Evolutionary conservation across 2,888 invertebrate genomes (phyloP).

Genomic region (Cheilosia variabilis): DNA sequence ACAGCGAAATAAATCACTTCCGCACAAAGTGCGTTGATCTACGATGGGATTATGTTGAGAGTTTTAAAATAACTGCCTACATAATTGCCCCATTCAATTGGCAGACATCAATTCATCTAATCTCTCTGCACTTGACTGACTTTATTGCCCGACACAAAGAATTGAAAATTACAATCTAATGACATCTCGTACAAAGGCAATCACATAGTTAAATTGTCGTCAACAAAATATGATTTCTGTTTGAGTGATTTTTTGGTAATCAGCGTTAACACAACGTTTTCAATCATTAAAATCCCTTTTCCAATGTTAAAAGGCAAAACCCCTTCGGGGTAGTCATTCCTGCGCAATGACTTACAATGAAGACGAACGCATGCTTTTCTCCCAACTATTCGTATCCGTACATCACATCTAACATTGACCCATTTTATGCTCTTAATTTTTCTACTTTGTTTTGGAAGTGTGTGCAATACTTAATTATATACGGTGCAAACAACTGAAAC

Average conservation of each 20-base stretch:
- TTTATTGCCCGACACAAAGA: not conserved
- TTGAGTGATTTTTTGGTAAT: not conserved
- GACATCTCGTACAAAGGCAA: slow-evolving; percentile 13
- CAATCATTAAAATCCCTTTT: not conserved
- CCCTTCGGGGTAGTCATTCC: slow-evolving; percentile 32
- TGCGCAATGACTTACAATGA: slow-evolving; percentile 28
- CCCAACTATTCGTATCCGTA: slow-evolving; percentile 1
- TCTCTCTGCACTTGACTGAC: too few species aligned
- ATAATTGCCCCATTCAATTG: too few species aligned
- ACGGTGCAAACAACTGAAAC: slow-evolving; percentile 6
- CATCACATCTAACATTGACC: slow-evolving; percentile 60
- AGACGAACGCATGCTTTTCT: not conserved
- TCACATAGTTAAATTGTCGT: slow-evolving; percentile 13
- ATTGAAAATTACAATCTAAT: slow-evolving; percentile 22
- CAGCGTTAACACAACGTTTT: not conserved
- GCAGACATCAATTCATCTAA: too few species aligned
- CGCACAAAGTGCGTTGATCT: too few species aligned
- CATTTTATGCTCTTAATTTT: slow-evolving; percentile 48
- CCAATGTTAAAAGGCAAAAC: not conserved
- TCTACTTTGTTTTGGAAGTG: slow-evolving; percentile 13
- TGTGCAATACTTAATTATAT: slow-evolving; percentile 37
- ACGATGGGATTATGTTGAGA: too few species aligned
- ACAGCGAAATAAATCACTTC: too few species aligned
- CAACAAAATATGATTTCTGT: not conserved
- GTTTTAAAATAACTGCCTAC: too few species aligned